These are phyloP conservation scores for Lepidiolamprologus cunningtoni DNA, from an alignment of 2,113 vertebrate genomes.

Conservation along the genomic window DNA sequence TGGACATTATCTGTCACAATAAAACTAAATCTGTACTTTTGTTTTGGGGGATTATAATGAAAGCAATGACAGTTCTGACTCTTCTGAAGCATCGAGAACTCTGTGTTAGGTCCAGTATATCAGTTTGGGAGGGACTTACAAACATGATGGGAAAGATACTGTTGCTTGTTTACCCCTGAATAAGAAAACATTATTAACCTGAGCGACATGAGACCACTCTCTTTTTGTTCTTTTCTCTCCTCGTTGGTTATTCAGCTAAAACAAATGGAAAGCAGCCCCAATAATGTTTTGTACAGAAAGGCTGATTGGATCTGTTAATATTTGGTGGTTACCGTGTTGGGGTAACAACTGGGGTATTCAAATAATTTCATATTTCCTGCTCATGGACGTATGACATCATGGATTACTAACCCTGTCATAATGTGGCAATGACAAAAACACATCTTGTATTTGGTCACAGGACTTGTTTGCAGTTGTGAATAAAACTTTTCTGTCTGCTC, in stretches of 20 bases:
- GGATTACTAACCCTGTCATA: neutral
- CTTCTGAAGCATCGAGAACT: neutral
- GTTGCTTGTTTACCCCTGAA: accelerated
- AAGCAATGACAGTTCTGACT: neutral
- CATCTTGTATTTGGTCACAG: neutral
- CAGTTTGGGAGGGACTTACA: neutral
- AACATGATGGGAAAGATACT: neutral
- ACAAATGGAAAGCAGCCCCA: neutral
- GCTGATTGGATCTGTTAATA: neutral
- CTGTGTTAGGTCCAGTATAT: accelerated
- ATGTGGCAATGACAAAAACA: neutral
- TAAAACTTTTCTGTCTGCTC: neutral
- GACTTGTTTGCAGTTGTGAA: neutral
- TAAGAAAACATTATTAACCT: neutral
- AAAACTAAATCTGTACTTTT: neutral
- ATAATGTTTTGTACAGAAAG: neutral
- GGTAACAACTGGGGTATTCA: neutral
- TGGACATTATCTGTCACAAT: neutral
- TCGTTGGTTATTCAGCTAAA: neutral
- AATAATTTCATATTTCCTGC: neutral
- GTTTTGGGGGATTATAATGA: neutral
- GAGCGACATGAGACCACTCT: neutral
- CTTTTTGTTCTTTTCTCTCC: neutral
- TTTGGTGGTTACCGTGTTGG: neutral
- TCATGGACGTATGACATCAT: neutral